These are phyloP conservation scores for Elysia chlorotica DNA, from an alignment of 1,140 invertebrate species.

Conservation along the genomic window DNA sequence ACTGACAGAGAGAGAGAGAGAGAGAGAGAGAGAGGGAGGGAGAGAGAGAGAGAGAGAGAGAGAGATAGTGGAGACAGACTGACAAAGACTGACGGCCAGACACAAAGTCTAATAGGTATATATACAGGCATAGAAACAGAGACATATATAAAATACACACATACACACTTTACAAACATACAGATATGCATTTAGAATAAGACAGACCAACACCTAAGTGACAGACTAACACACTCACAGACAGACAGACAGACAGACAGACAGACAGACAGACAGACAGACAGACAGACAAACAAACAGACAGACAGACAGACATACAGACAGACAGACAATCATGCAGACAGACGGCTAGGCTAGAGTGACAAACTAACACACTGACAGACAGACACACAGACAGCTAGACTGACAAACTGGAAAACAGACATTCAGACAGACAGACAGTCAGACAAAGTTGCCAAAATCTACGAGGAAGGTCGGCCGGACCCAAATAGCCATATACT, in stretches of 20 bases:
- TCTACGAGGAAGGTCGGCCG: too few relatives aligned
- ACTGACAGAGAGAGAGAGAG: not conserved
- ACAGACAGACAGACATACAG: not conserved
- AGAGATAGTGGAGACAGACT: not conserved
- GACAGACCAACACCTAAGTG: too few relatives aligned
- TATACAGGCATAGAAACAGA: not conserved
- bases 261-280: not conserved
- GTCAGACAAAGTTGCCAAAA: too few relatives aligned
- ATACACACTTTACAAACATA: not conserved
- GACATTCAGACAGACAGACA: too few relatives aligned
- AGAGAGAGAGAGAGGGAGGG: not conserved
- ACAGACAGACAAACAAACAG: not conserved
- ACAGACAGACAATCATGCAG: not conserved
- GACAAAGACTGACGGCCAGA: not conserved
- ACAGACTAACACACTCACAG: not conserved
- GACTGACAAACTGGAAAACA: not conserved
- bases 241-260: slow-evolving; percentile 3
- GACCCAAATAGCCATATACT: too few relatives aligned
- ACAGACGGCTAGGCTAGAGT: too few relatives aligned
- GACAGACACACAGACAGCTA: not conserved
- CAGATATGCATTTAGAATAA: not conserved
- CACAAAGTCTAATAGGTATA: not conserved
- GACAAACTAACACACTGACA: not conserved
- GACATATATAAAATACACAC: too few relatives aligned
- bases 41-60: slow-evolving; percentile 3